Evolutionary conservation across 1,140 invertebrate species (phyloP).

Genomic region (Ruditapes philippinarum): DNA sequence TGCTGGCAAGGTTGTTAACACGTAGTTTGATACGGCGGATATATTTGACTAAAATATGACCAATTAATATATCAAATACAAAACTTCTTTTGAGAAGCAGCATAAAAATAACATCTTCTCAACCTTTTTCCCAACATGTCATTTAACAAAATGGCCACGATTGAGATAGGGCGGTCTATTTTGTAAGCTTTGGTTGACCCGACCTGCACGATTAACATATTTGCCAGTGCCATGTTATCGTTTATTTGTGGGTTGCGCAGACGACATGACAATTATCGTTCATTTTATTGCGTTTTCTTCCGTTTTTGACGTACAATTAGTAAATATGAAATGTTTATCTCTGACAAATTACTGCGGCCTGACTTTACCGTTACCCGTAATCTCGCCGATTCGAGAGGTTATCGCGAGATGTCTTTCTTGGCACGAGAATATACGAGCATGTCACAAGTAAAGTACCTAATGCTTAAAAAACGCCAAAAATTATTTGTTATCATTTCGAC

Average conservation of each 20-base stretch:
- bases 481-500: conserved; percentile 5
- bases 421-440: conserved; percentile 65
- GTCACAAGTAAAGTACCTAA: conserved; percentile 39
- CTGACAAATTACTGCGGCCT: conserved; percentile 57
- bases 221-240: conserved; percentile 10
- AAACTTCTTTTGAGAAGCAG: too few relatives aligned
- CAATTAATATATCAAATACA: too few relatives aligned
- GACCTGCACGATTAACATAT: conserved; percentile 20
- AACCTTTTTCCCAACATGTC: too few relatives aligned
- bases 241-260: conserved; percentile 14
- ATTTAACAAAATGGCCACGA: too few relatives aligned
- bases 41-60: too few relatives aligned
- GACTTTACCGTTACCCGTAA: conserved; percentile 38
- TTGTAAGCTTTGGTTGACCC: neutral
- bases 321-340: conserved; percentile 63
- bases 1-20: too few relatives aligned
- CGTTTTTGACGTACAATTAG: conserved; percentile 64
- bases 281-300: conserved; percentile 60
- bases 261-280: conserved; percentile 59
- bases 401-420: conserved; percentile 58
- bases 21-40: too few relatives aligned
- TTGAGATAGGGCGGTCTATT: too few relatives aligned
- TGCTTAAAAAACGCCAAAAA: conserved; percentile 26
- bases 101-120: too few relatives aligned
- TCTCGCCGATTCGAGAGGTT: conserved; percentile 57